Evolutionary conservation across 2,113 vertebrate species (phyloP).

Genomic region (Passer domesticus): DNA sequence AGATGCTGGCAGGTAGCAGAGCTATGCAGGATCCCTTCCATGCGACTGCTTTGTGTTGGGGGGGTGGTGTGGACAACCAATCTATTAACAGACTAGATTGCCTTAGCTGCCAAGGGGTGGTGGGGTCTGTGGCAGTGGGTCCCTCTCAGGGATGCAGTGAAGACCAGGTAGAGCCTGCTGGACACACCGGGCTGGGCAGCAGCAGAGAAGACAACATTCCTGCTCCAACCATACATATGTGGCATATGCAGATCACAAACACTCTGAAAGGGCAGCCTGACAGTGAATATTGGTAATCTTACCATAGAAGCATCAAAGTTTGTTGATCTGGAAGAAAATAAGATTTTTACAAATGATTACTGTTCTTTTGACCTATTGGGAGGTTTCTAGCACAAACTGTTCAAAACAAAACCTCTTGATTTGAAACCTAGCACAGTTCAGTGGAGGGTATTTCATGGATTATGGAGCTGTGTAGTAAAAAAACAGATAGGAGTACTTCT

Average conservation of each 20-base stretch:
- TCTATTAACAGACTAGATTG: too few relatives aligned
- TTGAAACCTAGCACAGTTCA: not conserved
- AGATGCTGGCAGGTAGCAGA: not conserved
- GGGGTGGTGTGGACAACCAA: not conserved
- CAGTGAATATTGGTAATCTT: not conserved
- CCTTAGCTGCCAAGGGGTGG: not conserved
- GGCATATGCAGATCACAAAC: not conserved
- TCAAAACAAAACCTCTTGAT: not conserved
- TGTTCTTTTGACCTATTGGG: not conserved
- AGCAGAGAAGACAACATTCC: not conserved
- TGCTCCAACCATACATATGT: not conserved
- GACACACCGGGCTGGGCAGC: not conserved
- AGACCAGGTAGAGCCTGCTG: not conserved
- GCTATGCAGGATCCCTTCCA: not conserved
- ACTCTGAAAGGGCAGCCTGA: not conserved
- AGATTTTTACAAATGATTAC: not conserved
- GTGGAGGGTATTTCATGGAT: not conserved
- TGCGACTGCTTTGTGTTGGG: not conserved
- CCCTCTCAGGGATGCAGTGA: not conserved
- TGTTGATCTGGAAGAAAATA: not conserved
- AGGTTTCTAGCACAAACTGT: not conserved
- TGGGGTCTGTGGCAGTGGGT: not conserved
- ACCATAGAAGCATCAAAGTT: not conserved
- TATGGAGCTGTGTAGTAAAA: not conserved
- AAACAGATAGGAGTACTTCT: not conserved